Evolutionary conservation across 2,113 vertebrate genomes (phyloP), one percentile per base, ranked within the genome.

Genomic region (Datnioides undecimradiatus): DNA sequence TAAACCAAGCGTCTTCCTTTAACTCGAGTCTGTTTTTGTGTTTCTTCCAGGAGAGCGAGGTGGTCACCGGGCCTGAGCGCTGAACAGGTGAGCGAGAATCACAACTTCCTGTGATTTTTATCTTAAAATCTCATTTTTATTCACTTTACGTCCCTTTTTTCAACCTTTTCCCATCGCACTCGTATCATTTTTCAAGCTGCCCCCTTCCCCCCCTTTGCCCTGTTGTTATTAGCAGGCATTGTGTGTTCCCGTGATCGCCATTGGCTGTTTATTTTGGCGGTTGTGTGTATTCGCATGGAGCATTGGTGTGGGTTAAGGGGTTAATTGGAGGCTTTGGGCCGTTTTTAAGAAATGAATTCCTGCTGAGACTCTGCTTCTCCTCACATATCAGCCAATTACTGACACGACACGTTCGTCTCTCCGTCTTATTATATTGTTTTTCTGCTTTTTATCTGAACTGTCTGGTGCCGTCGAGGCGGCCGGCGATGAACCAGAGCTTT

Each of bases 261-360:
- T 11, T 31, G 84, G 76, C 74, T 85, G 77, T 81, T 79, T 84
- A 25, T 86, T 84, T 77, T 79, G 70, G 66, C 63, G 9, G 19
- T n/a, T 64, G 31, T 78, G 41, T n/a, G n/a, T 55, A 14, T 55
- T 3, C 21, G 31, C 34, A n/a, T n/a, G n/a, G n/a, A n/a, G n/a
- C n/a, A n/a, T n/a, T n/a, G n/a, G n/a, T n/a, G 34, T 2, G 45
- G 62, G 66, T 81, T 31, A 46, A 46, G 23, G 73, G 87, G 82
- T 86, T 89, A 86, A 90, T 88, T 86, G 66, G 46, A 75, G 85
- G 84, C 89, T 82, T 70, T 19, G 6, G 87, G 88, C 75, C 36
- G 9, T 83, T 89, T 78, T 65, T 27, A 84, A 76, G 65, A 63
- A 60, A 76, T 70, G 13, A 82, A 76, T 82, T 87, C 67, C 73